Evolutionary conservation across 2,888 invertebrate species (phyloP), one percentile per base, ranked within the genome.

Genomic region (Yponomeuta malinellus): DNA sequence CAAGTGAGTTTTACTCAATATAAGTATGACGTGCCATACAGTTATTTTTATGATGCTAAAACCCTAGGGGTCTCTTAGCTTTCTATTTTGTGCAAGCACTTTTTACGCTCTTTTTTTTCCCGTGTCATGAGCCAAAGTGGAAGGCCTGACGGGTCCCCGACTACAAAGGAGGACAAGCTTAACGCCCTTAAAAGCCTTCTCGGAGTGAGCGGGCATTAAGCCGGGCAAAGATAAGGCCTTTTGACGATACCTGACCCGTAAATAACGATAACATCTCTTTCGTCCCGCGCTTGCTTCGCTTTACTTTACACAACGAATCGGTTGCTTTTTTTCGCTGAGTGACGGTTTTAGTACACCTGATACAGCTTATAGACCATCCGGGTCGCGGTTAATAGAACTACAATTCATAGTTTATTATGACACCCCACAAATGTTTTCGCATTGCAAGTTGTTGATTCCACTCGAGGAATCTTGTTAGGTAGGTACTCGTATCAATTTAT

Each of bases 221-320:
- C 65, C 48, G 70, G 12, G 15, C 43, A 29, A 10, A 70, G 70
- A 70, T 70, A 70, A 70, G 70, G 29, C 63, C 52, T 52, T 66
- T 70, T 70, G 66, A 65, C 70, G 66, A 70, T 70, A 66, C 70
- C 52, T 71, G 71, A 67, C 71, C 71, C 66, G 59, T 71, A 71
- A 71, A 71, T 67, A 71, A 71, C 31, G 68, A 66, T 71, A 68
- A 71, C 67, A 71, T 71, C 71, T 59, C 15, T 63, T 10, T 63
- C 52, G 52, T 59, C 52, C 15, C 52, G 52, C 52, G 52, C 52
- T 59, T 15, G 15, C 52, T 70, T 64, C 15, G 12, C 12, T 63
- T n/a, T 48, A 37, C 68, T 68, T 68, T 48, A 48, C 43, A 63
- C 52, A 33, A 29, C 5, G 31, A 29, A 59, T 29, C 8, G 59